Conservation (phyloP, 2,797 vertebrate species). For the Phrynocephalus forsythii region DNA sequence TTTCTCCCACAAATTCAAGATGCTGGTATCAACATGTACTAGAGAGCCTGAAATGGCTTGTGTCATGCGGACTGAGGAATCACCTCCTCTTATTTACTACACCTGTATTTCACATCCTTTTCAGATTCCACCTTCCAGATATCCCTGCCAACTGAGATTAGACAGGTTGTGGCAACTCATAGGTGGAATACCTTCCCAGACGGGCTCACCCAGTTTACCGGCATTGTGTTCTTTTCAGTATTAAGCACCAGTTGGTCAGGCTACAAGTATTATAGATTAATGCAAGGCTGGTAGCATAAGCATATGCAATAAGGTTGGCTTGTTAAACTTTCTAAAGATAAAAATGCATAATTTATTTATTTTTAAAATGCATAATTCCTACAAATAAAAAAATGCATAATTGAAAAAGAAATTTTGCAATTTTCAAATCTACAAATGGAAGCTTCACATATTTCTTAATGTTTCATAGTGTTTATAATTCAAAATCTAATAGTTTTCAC, state of each 20-base stretch:
- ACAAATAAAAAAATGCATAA: not conserved
- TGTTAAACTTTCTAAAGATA: not conserved
- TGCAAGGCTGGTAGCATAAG: not conserved
- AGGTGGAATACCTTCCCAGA: not conserved
- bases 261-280: not conserved
- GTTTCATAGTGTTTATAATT: not conserved
- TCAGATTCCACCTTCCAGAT: not conserved
- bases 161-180: not conserved
- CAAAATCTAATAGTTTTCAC: not conserved
- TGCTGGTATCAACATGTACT: not conserved
- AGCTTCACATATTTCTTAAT: not conserved
- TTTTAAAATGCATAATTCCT: not conserved
- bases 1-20: not conserved
- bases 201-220: not conserved
- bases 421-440: not conserved
- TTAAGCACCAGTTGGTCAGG: not conserved
- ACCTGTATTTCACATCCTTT: not conserved
- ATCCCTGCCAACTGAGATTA: not conserved
- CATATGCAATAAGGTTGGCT: not conserved
- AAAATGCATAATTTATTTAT: not conserved
- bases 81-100: not conserved
- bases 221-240: not conserved
- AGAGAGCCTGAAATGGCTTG: not conserved
- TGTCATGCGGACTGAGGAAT: not conserved
- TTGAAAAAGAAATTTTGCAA: slow-evolving; percentile 1